These are phyloP conservation scores for Picus viridis DNA, from an alignment of 2,797 vertebrate genomes.

Conservation along the genomic window DNA sequence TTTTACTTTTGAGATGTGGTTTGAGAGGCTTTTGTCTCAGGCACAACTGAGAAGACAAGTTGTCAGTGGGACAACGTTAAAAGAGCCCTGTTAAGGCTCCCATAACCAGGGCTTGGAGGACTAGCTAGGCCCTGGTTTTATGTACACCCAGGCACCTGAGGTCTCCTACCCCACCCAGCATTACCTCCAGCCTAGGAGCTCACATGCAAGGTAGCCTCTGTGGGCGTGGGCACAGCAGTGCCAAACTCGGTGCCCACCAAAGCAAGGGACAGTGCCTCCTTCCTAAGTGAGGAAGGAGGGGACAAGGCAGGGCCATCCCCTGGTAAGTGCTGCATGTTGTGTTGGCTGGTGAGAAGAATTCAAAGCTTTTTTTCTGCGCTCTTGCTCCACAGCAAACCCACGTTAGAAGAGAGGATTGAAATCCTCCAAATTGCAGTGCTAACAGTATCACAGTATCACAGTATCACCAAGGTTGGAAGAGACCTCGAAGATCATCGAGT, in stretches of 20 bases:
- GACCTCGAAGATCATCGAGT: no score
- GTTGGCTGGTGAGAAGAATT: background rate
- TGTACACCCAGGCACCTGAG: background rate
- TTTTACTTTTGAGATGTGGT: background rate
- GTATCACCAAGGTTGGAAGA: no score
- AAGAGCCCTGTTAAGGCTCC: background rate
- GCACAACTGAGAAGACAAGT: background rate
- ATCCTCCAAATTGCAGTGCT: background rate
- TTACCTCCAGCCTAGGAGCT: background rate
- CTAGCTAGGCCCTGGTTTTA: background rate
- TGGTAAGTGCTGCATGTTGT: background rate
- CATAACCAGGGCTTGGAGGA: rapidly evolving
- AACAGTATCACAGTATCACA: no score
- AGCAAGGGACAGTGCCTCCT: background rate
- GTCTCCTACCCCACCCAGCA: background rate
- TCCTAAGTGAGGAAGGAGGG: background rate
- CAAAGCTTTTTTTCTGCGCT: background rate
- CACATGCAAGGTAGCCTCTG: rapidly evolving
- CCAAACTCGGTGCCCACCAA: background rate
- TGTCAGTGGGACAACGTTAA: background rate
- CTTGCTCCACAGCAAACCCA: background rate
- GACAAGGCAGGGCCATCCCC: background rate
- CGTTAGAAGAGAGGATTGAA: background rate
- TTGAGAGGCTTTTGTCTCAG: background rate
- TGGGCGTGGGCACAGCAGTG: background rate